Evolutionary conservation across 2,888 invertebrate genomes (phyloP), one percentile per base, ranked within the genome.

Genomic region (Meteorus colon): DNA sequence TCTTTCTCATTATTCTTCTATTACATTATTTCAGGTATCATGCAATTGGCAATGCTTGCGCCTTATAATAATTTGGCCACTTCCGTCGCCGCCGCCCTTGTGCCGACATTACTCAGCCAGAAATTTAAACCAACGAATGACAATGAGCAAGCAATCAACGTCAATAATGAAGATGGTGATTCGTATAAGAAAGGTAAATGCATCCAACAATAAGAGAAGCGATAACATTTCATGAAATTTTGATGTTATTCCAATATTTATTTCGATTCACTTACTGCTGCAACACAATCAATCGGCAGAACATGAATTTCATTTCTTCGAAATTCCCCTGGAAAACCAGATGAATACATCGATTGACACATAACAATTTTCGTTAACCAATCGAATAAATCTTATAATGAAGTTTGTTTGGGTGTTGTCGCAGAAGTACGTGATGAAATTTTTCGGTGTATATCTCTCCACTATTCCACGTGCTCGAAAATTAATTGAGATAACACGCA

Each of bases 21-120:
- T 62, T 16, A 65, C 71, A 76, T 69, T 55, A 37, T 74, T 79
- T 62, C 81, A 91, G 91, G 91, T 80, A 91, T 91, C 78, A 90
- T 91, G 89, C 91, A 91, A 85, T 85, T 91, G 77, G 90, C 91
- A 16, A 89, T 91, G 86, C 84, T 92, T 80, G 91, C 91, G 60
- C 91, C 91, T n/a, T 91, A 91, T 84, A 91, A 90, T 86, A 92
- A 91, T 83, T 87, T 92, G 79, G 91, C 91, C 55, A 90, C 90
- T 19, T 91, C 91, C 0, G 90, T 91, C 74, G 91, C 91, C 1
- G 91, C 91, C 5, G 91, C 91, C 24, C 86, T 91, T n/a, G 90
- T 91, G 73, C 91, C 91, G 41, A 91, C 91, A 31, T 87, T 92
- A 73, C 87, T 91, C 77, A 89, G 90, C 59, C 90, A 91, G 19